phyloP scores from a whole-genome alignment of 2,113 vertebrate genomes.

The Azemiops feae region DNA sequence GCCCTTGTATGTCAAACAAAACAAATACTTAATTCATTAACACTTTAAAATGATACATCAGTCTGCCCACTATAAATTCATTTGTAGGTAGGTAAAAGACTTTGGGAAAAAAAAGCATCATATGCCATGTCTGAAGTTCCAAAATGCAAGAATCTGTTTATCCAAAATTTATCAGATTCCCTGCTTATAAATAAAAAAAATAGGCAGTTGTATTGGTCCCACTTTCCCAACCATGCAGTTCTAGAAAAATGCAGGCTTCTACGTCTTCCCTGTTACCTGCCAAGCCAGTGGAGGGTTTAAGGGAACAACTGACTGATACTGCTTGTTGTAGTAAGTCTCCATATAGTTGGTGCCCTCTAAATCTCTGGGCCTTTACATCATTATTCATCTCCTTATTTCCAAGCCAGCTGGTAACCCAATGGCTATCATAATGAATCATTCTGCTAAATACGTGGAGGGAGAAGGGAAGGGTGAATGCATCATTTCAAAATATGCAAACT shows the following conservation, averaged over 20 bases:
- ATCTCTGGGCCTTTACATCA: constrained; percentile 53
- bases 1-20: too few relatives aligned
- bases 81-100: background rate
- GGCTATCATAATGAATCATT: constrained; percentile 65
- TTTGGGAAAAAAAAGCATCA: background rate
- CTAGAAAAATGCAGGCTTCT: constrained; percentile 49
- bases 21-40: background rate
- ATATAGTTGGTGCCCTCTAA: constrained; percentile 54
- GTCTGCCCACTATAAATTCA: background rate
- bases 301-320: constrained; percentile 61
- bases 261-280: constrained; percentile 48
- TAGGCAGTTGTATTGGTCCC: constrained; percentile 31
- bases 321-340: constrained; percentile 54
- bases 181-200: constrained; percentile 38
- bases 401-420: constrained; percentile 54
- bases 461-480: constrained; percentile 52
- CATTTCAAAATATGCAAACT: constrained; percentile 62
- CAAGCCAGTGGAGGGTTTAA: constrained; percentile 58
- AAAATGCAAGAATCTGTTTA: constrained; percentile 9
- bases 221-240: constrained; percentile 39
- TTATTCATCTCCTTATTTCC: constrained; percentile 51
- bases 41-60: background rate
- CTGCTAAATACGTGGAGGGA: constrained; percentile 46
- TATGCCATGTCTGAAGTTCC: background rate
- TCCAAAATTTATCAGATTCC: constrained; percentile 13